Base-by-base conservation (phyloP, 1,140 invertebrate genomes). In the Ptiloglossa arizonensis region DNA sequence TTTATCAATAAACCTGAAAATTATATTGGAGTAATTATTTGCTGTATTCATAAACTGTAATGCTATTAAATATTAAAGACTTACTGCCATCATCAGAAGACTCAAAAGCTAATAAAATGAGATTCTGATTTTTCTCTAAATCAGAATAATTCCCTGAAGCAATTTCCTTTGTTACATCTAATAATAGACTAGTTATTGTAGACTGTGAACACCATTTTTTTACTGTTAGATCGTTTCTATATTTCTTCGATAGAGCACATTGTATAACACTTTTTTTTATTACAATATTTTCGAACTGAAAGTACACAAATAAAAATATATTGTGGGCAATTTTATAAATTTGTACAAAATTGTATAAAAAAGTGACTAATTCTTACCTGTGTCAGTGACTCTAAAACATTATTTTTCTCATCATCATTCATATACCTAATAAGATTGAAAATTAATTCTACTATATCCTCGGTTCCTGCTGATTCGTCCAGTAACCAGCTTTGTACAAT, bases 381-480 rank as follows among this genome's bases (percentile, higher is more conserved):
- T 54, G 90, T 87, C 17, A 95, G 88, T 1, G 92, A 92, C 50
- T 92, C 86, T 63, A 96, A 89, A 52, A 95, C 90, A 17, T 85
- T 83, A 62, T 93, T 84, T 78, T 94, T 94, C 44, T 94, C 91
- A 2, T 86, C 79, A 27, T 91, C 83, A 57, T 91, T 82, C 63
- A 94, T 86, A 80, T 94, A 92, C 48, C 90, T 92, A 19, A 95
- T 88, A 38, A 95, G 87, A 70, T 92, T 91, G 85, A 96, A 95
- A 72, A 94, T 92, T 22, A 96, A 92, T 83, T 94, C 93, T 9
- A 95, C 88, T 5, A 94, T 81, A 68, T 88, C 81, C 54, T 94
- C 93, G 9, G 87, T 90, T 56, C 91, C 85, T 19, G 93, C 89
- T 13, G 89, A 86, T 38, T 89, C 88, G 50, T 89, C 86, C 5